These are phyloP conservation scores for Agrenia bidenticulata DNA, from an alignment of 2,888 invertebrate species.

Conservation along the genomic window DNA sequence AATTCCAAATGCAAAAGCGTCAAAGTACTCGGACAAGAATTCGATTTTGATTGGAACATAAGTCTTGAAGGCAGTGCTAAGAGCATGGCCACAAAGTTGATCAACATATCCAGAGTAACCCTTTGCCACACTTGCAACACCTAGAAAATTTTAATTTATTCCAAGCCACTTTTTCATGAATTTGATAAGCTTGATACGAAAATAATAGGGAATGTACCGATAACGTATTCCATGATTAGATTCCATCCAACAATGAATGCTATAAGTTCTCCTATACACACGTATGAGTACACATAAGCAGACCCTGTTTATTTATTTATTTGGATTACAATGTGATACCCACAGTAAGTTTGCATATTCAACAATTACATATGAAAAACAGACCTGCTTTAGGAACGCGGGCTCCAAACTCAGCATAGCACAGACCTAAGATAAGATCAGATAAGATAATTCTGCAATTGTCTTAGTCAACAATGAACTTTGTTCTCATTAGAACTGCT, in stretches of 20 bases:
- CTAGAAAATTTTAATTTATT: conserved; percentile 58
- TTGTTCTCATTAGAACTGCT: too few species aligned
- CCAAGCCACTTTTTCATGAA: neutral
- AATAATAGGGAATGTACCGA: conserved; percentile 60
- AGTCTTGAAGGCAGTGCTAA: conserved; percentile 61
- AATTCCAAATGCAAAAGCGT: conserved; percentile 68
- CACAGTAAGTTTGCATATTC: too few species aligned
- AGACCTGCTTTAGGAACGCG: conserved; percentile 75
- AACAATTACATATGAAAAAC: too few species aligned
- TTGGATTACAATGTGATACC: too few species aligned
- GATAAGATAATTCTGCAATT: too few species aligned
- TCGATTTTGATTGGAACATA: conserved; percentile 64
- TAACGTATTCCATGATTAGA: conserved; percentile 82
- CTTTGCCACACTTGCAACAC: conserved; percentile 74
- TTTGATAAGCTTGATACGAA: neutral
- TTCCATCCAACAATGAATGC: conserved; percentile 69
- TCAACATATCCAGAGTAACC: conserved; percentile 74
- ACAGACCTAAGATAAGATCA: conserved; percentile 28
- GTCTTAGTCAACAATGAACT: too few species aligned
- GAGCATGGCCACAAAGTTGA: conserved; percentile 64
- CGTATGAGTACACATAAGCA: conserved; percentile 91
- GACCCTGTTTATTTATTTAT: too few species aligned
- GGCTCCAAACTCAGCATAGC: conserved; percentile 73
- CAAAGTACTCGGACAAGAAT: conserved; percentile 69
- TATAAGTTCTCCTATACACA: conserved; percentile 75